A percentile compares a stretch with the other conserved stretches of the same genome.
These are phyloP conservation scores for Leptinotarsa lineolata DNA, from an alignment of 1,140 invertebrate genomes.

Conservation along the genomic window DNA sequence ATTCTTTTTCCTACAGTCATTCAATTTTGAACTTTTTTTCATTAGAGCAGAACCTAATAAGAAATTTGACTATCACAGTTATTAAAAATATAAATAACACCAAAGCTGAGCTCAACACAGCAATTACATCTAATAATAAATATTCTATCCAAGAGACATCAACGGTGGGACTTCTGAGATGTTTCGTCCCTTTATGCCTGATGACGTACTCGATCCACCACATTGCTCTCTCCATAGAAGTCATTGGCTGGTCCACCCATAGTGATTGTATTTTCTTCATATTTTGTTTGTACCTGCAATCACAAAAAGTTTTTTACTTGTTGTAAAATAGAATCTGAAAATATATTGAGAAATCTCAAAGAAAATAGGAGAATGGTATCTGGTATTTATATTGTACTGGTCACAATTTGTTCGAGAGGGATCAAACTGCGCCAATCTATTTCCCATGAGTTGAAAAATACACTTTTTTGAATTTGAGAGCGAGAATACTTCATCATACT, in stretches of 20 bases:
- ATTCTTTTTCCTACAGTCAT: no score
- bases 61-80: not conserved
- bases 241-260: constrained; percentile 50
- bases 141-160: constrained; percentile 57
- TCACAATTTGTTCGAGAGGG: no score
- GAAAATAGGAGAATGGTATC: no score
- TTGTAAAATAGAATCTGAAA: no score
- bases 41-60: not conserved
- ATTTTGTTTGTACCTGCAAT: constrained; percentile 40
- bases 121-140: constrained; percentile 57
- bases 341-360: no score
- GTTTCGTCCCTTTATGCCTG: constrained; percentile 54
- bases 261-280: constrained; percentile 35
- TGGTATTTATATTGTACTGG: no score
- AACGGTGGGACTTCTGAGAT: constrained; percentile 50
- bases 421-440: no score
- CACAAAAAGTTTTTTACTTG: no score
- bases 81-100: not conserved
- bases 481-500: no score
- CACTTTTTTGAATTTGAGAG: no score
- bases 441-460: no score
- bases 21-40: not conserved
- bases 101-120: not conserved
- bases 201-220: constrained; percentile 62
- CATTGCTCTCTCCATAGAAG: constrained; percentile 54